Base-by-base conservation (phyloP, 2,888 invertebrate genomes). In the Dastarcus helophoroides region DNA sequence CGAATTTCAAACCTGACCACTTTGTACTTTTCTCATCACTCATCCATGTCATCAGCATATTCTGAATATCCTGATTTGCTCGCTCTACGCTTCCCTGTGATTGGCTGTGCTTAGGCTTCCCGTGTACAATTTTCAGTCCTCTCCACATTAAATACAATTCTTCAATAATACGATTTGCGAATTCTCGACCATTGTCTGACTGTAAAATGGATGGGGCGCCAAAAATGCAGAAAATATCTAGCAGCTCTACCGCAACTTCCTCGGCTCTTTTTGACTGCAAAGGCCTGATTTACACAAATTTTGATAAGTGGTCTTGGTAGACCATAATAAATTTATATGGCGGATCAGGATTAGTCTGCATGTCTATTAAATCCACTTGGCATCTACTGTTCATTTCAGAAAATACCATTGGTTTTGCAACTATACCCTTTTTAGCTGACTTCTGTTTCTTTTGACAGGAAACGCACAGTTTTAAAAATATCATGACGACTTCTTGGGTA, bases 141-240 rank as follows among this genome's bases (percentile, higher is more conserved):
- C 14, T 16, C 26, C 33, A 33, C 16, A 29, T 32, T 22, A 23
- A 14, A 12, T 14, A 26, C 14, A 33, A 22, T 7, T 33, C 26
- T 26, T 26, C 31, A 28, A 32, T 31, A 7, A 38, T 23, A 14
- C 19, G 16, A 21, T 29, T 29, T 22, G 16, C 24, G 10, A 24
- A 24, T 9, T 24, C 24, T 22, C 49, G 30, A 4, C 52, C 54
- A 39, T 54, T 52, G 27, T 53, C 52, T 29, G 38, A 39, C 21
- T 58, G 53, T n/a, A 58, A 37, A 30, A 58, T 50, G 12, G 32
- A 31, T 3, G 58, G 56, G 10, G 51, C 50, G 3, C 55, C 58
- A 33, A 59, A 48, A 24, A 47, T 47, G 3, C 35, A 39, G 41
- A 59, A 56, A 31, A 60, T 54, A 30, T 56, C 53, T 14, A 52